A percentile compares a stretch with the other conserved stretches of the same genome.
Evolutionary conservation across 2,113 vertebrate species (phyloP).

Genomic region (Natator depressus): DNA sequence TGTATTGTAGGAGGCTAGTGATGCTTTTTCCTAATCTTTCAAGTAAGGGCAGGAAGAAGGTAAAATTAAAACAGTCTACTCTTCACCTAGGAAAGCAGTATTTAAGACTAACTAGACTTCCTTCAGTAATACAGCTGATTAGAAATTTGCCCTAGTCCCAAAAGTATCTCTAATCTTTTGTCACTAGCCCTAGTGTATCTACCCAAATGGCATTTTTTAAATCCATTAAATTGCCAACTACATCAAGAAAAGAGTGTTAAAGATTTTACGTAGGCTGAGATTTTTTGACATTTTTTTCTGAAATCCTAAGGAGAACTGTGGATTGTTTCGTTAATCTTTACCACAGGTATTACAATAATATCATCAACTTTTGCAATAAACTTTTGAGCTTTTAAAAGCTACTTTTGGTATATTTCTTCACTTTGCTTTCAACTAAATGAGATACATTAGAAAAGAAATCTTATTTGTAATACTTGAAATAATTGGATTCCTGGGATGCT

Average conservation of each 20-base stretch:
- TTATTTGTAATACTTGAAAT: not conserved
- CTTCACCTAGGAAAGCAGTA: not conserved
- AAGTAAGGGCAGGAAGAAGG: not conserved
- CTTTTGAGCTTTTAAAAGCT: not conserved
- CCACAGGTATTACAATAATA: not conserved
- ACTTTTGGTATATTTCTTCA: not conserved
- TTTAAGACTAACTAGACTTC: not conserved
- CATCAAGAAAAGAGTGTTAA: not conserved
- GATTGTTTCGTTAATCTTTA: not conserved
- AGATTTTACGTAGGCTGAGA: not conserved
- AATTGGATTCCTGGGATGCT: not conserved
- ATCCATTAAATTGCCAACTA: not conserved
- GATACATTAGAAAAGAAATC: not conserved
- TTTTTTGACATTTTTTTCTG: not conserved
- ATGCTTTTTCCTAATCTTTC: not conserved
- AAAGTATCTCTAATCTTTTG: not conserved
- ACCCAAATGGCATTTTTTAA: not conserved
- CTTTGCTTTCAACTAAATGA: not conserved
- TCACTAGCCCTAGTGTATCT: not conserved
- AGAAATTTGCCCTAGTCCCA: not conserved
- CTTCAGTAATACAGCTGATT: not conserved
- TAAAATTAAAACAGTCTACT: constrained; percentile 14
- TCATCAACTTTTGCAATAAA: not conserved
- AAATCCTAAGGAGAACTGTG: not conserved
- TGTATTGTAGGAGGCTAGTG: not conserved